phyloP scores from a whole-genome alignment of 1,140 invertebrate genomes.

The Diachasma alloeum region DNA sequence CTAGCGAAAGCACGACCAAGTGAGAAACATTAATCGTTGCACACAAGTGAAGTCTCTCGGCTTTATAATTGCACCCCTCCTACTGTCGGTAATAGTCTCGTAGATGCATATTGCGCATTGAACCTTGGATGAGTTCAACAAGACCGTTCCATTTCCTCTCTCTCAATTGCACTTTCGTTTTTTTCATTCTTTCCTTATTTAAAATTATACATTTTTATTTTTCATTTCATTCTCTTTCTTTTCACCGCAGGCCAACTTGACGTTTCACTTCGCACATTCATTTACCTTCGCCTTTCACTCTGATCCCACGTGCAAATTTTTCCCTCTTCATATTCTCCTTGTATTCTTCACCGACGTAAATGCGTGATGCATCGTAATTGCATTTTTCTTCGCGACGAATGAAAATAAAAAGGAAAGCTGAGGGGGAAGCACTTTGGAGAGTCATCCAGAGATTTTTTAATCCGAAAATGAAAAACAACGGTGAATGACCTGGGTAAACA shows the following conservation, averaged over 20 bases:
- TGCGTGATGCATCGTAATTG: background rate
- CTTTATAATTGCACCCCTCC: background rate
- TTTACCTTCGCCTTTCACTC: slow-evolving; percentile 6
- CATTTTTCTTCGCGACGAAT: background rate
- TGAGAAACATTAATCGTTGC: no score
- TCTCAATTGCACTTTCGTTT: background rate
- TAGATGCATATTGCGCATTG: background rate
- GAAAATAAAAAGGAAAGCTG: background rate
- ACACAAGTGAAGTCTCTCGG: background rate
- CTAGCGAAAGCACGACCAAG: no score
- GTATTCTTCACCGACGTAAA: background rate
- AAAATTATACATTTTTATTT: background rate
- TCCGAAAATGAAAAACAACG: background rate
- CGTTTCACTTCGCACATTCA: background rate
- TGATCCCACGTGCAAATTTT: background rate
- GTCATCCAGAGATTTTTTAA: background rate
- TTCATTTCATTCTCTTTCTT: background rate
- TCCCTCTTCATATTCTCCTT: background rate
- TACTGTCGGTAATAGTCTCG: no score
- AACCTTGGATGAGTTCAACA: background rate
- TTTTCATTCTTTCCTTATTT: background rate
- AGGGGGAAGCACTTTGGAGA: background rate
- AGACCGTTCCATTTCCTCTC: background rate
- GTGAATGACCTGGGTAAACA: background rate
- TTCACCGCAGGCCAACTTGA: background rate